phyloP scores from a whole-genome alignment of 37 sponge, comb jelly and placozoan species.

The Cliona cf. orientalis region DNA sequence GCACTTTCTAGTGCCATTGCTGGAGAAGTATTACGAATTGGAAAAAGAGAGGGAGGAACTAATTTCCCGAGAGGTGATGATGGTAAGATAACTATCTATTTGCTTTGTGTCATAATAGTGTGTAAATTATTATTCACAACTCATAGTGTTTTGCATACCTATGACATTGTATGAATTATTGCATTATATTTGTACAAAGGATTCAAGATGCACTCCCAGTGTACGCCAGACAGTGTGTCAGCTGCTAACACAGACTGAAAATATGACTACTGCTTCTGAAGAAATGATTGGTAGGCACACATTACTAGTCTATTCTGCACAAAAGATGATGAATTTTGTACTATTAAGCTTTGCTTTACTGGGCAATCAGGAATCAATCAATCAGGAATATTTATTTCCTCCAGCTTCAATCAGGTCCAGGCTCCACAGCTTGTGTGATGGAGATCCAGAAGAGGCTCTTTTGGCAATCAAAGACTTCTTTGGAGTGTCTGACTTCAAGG shows the following conservation, averaged over 20 bases:
- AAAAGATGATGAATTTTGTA: not conserved
- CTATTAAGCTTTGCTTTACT: too few species aligned
- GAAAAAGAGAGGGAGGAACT: slow-evolving; percentile 3
- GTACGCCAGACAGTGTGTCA: slow-evolving; percentile 5
- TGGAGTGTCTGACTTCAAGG: slow-evolving; percentile 31
- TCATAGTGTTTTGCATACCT: too few species aligned
- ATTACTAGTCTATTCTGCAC: not conserved
- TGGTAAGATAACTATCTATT: not conserved
- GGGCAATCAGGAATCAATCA: not conserved
- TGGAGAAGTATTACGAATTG: slow-evolving; percentile 40
- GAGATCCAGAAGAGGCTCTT: slow-evolving; percentile 42
- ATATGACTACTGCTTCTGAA: not conserved
- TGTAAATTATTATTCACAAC: not conserved
- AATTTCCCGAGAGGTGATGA: not conserved
- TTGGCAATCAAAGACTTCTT: slow-evolving; percentile 54
- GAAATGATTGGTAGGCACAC: not conserved
- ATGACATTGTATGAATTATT: too few species aligned
- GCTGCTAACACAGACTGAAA: slow-evolving; percentile 8
- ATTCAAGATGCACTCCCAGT: not conserved
- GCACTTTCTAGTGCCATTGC: slow-evolving; percentile 55
- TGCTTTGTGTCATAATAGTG: not conserved
- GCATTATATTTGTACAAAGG: not conserved
- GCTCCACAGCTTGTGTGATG: slow-evolving; percentile 34
- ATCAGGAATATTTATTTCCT: too few species aligned
- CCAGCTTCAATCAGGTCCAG: slow-evolving; percentile 8